These are phyloP conservation scores for Fissipunctia ypsillon DNA, from an alignment of 2,888 invertebrate genomes.

Conservation along the genomic window DNA sequence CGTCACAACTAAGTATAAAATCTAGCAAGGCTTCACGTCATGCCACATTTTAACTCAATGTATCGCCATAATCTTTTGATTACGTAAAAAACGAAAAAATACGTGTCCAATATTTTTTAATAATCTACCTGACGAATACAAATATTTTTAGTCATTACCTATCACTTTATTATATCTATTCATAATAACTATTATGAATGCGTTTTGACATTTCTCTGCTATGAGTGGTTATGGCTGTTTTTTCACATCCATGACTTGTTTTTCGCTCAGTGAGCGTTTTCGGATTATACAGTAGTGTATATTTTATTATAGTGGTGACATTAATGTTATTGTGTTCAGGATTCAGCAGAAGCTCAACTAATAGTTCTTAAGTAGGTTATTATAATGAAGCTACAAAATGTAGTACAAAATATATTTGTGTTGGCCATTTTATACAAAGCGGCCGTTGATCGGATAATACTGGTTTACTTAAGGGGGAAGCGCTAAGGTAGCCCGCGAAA, in stretches of 20 bases:
- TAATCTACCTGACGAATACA: too few relatives aligned
- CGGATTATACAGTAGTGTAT: conserved; percentile 26
- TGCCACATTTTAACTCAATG: too few relatives aligned
- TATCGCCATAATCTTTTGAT: too few relatives aligned
- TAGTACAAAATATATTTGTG: conserved; percentile 39
- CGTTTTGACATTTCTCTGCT: background rate
- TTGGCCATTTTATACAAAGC: conserved; percentile 4
- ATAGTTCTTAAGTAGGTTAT: conserved; percentile 30
- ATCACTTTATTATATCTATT: too few relatives aligned
- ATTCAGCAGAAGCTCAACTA: conserved; percentile 37
- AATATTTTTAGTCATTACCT: too few relatives aligned
- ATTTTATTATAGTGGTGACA: background rate
- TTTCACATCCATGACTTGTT: background rate
- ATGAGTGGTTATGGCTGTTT: background rate
- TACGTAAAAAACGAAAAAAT: too few relatives aligned
- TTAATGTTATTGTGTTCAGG: conserved; percentile 30
- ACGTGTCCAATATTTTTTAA: too few relatives aligned
- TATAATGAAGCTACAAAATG: conserved; percentile 31
- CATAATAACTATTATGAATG: background rate
- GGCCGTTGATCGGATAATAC: conserved; percentile 17
- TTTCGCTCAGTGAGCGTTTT: conserved; percentile 23
- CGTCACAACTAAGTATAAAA: too few relatives aligned
- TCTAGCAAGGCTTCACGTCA: too few relatives aligned
- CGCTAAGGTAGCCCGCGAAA: too few relatives aligned
- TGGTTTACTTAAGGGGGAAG: conserved; percentile 27